phyloP scores from a whole-genome alignment of 1,140 invertebrate species.

The Schmidtea mediterranea region DNA sequence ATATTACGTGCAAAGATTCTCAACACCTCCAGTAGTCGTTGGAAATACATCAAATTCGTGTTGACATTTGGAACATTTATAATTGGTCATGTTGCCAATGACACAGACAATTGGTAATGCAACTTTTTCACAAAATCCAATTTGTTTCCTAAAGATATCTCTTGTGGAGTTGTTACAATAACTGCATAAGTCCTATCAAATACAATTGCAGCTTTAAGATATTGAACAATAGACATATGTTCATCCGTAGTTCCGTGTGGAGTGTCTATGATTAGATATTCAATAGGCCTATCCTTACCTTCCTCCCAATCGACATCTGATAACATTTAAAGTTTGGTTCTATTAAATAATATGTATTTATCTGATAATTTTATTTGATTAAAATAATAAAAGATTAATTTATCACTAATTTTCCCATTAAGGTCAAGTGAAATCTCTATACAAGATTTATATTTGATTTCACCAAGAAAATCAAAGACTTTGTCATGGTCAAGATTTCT shows the following conservation, averaged over 20 bases:
- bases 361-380: too few species aligned
- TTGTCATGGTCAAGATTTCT: slow-evolving; percentile 39
- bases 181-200: slow-evolving; percentile 35
- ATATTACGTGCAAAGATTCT: not conserved
- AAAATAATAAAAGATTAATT: too few species aligned
- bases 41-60: not conserved
- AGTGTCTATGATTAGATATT: slow-evolving; percentile 68
- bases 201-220: slow-evolving; percentile 33
- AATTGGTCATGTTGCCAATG: slow-evolving; percentile 54
- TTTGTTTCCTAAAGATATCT: slow-evolving; percentile 42
- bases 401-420: too few species aligned
- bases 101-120: slow-evolving; percentile 56
- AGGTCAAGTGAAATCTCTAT: slow-evolving; percentile 74
- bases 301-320: slow-evolving; percentile 55
- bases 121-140: slow-evolving; percentile 67
- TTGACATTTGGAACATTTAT: not conserved
- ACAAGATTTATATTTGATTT: too few species aligned
- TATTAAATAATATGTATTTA: too few species aligned
- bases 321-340: slow-evolving; percentile 64
- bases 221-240: slow-evolving; percentile 65
- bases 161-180: slow-evolving; percentile 59
- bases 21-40: not conserved
- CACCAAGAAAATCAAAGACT: too few species aligned
- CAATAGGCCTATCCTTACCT: slow-evolving; percentile 33
- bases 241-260: slow-evolving; percentile 81